Evolutionary conservation across 2,113 vertebrate genomes (phyloP).

Genomic region (Thinocorus orbignyianus): DNA sequence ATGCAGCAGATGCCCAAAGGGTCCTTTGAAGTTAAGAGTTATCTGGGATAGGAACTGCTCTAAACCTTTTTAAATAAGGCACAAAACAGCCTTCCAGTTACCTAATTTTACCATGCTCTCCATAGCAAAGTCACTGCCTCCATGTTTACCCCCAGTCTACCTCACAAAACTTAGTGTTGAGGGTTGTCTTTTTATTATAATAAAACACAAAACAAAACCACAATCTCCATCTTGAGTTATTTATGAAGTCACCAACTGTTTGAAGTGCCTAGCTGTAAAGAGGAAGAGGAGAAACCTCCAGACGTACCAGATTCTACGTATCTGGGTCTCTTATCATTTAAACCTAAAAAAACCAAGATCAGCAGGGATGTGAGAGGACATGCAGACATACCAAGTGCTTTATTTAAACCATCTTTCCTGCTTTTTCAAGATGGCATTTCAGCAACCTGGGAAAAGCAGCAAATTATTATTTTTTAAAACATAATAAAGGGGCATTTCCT

Average conservation of each 20-base stretch:
- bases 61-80: background rate
- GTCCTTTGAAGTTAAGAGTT: background rate
- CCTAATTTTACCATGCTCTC: background rate
- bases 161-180: background rate
- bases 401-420: background rate
- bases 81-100: background rate
- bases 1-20: background rate
- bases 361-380: background rate
- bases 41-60: background rate
- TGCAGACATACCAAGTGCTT: background rate
- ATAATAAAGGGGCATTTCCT: background rate
- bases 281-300: background rate
- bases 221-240: background rate
- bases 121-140: background rate
- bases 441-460: background rate
- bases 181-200: background rate
- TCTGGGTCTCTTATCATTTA: background rate
- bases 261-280: background rate
- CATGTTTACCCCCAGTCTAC: background rate
- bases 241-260: background rate
- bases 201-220: background rate
- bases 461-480: background rate
- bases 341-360: background rate
- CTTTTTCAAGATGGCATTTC: background rate
- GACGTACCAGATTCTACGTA: background rate